These are phyloP conservation scores for Eudasyphora cyanicolor DNA, from an alignment of 2,888 invertebrate species.

Conservation along the genomic window DNA sequence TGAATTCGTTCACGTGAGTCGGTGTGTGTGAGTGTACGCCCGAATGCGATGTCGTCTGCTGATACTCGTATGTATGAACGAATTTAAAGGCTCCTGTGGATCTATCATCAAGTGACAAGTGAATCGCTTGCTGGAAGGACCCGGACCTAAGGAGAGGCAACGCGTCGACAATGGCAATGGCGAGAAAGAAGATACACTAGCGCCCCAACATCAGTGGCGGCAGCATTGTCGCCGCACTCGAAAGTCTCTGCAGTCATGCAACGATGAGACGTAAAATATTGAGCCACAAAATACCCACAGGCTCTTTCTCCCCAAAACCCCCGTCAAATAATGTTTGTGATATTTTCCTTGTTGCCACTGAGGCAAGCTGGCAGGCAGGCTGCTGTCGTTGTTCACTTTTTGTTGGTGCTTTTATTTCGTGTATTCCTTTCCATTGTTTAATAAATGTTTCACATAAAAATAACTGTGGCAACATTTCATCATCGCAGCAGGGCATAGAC, in stretches of 20 bases:
- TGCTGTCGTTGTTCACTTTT: neutral
- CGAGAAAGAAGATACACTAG: neutral
- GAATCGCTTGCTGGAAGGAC: neutral
- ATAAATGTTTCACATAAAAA: conserved; percentile 38
- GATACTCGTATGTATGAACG: neutral
- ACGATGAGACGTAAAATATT: neutral
- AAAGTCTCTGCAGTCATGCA: neutral
- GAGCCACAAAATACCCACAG: neutral
- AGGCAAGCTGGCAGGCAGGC: too few species aligned
- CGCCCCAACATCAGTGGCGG: neutral
- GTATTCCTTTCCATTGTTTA: conserved; percentile 8
- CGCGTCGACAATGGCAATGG: neutral
- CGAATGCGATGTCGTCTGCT: conserved; percentile 1
- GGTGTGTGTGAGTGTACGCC: neutral
- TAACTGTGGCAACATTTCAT: conserved; percentile 53
- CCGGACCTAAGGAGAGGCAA: neutral
- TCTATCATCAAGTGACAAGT: conserved; percentile 18
- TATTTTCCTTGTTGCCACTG: too few species aligned
- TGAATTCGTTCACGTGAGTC: neutral
- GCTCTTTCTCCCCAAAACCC: neutral
- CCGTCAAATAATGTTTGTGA: neutral
- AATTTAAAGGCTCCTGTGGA: neutral
- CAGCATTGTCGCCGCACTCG: conserved; percentile 1
- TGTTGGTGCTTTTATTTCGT: neutral
- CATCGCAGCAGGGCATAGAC: conserved; percentile 35